These are phyloP conservation scores for Lasius platythorax DNA, from an alignment of 2,888 invertebrate species.

Conservation along the genomic window DNA sequence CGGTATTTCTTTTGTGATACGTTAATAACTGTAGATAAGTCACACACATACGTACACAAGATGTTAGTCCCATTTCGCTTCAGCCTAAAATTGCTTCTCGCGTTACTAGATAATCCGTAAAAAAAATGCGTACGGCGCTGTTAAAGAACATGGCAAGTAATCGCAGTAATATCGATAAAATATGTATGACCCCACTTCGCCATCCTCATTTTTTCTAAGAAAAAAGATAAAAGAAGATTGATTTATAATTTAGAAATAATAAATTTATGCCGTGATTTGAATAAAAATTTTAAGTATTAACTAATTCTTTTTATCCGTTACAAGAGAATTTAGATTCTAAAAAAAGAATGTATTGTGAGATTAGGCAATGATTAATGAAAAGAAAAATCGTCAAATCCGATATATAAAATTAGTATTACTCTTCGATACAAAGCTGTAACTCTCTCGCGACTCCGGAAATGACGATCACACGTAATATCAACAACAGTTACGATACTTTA, in stretches of 20 bases:
- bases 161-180: constrained; percentile 28
- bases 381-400: constrained; percentile 13
- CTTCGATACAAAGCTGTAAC: constrained; percentile 1
- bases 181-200: constrained; percentile 37
- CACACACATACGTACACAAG: constrained; percentile 12
- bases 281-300: constrained; percentile 66
- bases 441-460: background rate
- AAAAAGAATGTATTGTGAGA: background rate
- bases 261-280: constrained; percentile 67
- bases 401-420: constrained; percentile 16
- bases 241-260: constrained; percentile 61
- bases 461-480: constrained; percentile 22
- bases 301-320: constrained; percentile 56
- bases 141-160: constrained; percentile 41
- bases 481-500: constrained; percentile 59
- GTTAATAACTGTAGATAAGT: constrained; percentile 45
- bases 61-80: constrained; percentile 62
- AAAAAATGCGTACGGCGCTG: constrained; percentile 28
- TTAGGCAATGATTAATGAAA: constrained; percentile 30
- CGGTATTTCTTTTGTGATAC: constrained; percentile 53
- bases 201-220: constrained; percentile 38
- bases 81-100: constrained; percentile 69
- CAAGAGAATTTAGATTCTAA: background rate
- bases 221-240: constrained; percentile 28
- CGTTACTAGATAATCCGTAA: constrained; percentile 43